Conservation (phyloP, 2,797 vertebrate species). For the Megalops cyprinoides region DNA sequence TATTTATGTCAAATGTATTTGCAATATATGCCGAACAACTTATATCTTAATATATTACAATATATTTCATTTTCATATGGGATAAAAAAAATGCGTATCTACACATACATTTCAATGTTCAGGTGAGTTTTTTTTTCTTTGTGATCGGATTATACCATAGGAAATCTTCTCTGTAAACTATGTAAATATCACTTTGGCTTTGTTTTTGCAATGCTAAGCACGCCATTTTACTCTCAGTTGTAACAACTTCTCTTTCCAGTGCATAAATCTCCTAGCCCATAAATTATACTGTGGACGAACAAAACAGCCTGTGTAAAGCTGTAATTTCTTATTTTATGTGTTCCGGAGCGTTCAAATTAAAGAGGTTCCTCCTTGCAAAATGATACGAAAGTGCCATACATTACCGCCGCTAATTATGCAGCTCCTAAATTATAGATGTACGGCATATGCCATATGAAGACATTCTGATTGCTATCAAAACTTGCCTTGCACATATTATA, state of each 20-base stretch:
- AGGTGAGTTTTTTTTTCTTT: not conserved
- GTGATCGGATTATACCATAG: too few species aligned
- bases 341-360: constrained; percentile 49
- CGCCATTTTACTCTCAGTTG: constrained; percentile 44
- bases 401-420: constrained; percentile 59
- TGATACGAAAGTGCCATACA: constrained; percentile 52
- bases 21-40: too few species aligned
- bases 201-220: constrained; percentile 23
- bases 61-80: too few species aligned
- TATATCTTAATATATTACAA: too few species aligned
- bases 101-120: too few species aligned
- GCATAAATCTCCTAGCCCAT: constrained; percentile 43
- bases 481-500: constrained; percentile 51
- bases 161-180: too few species aligned
- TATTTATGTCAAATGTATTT: too few species aligned
- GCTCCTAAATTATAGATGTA: constrained; percentile 58
- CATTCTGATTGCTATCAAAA: constrained; percentile 48
- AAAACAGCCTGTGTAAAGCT: constrained; percentile 37
- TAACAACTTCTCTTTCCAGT: constrained; percentile 37
- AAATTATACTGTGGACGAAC: constrained; percentile 38
- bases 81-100: not conserved
- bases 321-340: constrained; percentile 48
- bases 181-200: too few species aligned
- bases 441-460: constrained; percentile 55
- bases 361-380: constrained; percentile 43